phyloP scores from a whole-genome alignment of 1,140 invertebrate genomes.

The Probaryconus sp. region DNA sequence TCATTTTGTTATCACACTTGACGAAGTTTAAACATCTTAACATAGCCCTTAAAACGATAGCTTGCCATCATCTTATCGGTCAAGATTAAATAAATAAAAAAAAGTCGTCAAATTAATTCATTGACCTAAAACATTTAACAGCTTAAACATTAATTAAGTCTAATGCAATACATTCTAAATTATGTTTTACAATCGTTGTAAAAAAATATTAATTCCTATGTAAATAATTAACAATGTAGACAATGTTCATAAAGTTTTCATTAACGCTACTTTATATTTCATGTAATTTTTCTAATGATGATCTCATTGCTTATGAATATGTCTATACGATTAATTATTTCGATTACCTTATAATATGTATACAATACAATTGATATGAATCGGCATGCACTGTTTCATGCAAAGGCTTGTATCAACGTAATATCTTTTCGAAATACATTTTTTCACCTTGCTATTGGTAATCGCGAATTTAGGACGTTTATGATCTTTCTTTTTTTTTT shows the following conservation, averaged over 20 bases:
- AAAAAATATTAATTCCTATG: constrained; percentile 37
- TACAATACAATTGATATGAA: constrained; percentile 39
- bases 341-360: constrained; percentile 25
- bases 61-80: too few relatives aligned
- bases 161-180: constrained; percentile 31
- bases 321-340: constrained; percentile 3
- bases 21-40: too few relatives aligned
- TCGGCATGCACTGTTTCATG: constrained; percentile 1
- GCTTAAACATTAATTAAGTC: constrained; percentile 18
- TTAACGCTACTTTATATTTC: neutral
- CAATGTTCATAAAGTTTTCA: neutral
- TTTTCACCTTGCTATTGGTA: constrained; percentile 7
- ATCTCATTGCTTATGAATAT: neutral
- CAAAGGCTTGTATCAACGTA: constrained; percentile 5
- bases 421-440: constrained; percentile 17
- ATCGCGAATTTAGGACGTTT: constrained; percentile 1
- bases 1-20: too few relatives aligned
- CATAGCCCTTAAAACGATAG: too few relatives aligned
- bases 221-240: constrained; percentile 1
- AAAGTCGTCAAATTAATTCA: neutral
- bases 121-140: neutral
- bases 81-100: neutral
- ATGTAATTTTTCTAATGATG: neutral
- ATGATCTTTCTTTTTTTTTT: neutral
- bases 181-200: constrained; percentile 37